phyloP scores from a whole-genome alignment of 1,140 invertebrate species.

The Drosophila subpulchrella region DNA sequence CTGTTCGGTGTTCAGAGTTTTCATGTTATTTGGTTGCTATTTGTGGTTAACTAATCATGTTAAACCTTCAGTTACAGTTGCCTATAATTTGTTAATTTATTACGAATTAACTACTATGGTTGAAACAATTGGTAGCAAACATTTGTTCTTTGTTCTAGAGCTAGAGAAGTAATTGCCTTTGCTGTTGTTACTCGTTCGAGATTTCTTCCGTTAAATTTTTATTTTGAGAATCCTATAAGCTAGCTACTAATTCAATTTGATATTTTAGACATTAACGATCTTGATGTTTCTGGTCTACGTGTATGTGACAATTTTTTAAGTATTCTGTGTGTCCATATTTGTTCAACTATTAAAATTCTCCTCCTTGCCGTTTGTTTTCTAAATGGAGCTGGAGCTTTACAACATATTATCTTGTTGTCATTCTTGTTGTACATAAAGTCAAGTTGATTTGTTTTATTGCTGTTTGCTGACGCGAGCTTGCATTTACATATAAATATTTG shows the following conservation, averaged over 20 bases:
- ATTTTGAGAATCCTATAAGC: conserved; percentile 49
- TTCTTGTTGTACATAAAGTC: conserved; percentile 65
- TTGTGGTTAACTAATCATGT: conserved; percentile 32
- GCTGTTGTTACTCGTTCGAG: conserved; percentile 32
- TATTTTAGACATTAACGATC: conserved; percentile 72
- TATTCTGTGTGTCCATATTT: conserved; percentile 32
- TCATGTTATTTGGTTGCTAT: conserved; percentile 31
- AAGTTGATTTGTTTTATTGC: conserved; percentile 53
- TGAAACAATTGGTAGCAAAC: conserved; percentile 74
- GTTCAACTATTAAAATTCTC: conserved; percentile 10
- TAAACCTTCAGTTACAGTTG: conserved; percentile 59
- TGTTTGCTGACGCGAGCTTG: conserved; percentile 60
- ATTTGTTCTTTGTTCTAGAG: conserved; percentile 63
- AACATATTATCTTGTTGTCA: conserved; percentile 30
- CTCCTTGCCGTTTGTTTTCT: conserved; percentile 47
- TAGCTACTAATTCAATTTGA: conserved; percentile 63
- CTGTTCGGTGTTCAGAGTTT: conserved; percentile 72
- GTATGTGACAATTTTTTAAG: conserved; percentile 25
- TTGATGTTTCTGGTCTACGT: conserved; percentile 36
- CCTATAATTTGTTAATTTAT: conserved; percentile 58
- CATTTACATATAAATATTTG: conserved; percentile 61
- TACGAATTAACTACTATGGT: conserved; percentile 57
- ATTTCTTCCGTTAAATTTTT: conserved; percentile 10
- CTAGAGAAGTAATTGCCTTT: conserved; percentile 66
- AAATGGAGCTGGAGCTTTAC: conserved; percentile 75